A percentile compares a stretch with the other conserved stretches of the same genome.
Evolutionary conservation across 2,113 vertebrate species (phyloP).

Genomic region (Saiga tatarica): DNA sequence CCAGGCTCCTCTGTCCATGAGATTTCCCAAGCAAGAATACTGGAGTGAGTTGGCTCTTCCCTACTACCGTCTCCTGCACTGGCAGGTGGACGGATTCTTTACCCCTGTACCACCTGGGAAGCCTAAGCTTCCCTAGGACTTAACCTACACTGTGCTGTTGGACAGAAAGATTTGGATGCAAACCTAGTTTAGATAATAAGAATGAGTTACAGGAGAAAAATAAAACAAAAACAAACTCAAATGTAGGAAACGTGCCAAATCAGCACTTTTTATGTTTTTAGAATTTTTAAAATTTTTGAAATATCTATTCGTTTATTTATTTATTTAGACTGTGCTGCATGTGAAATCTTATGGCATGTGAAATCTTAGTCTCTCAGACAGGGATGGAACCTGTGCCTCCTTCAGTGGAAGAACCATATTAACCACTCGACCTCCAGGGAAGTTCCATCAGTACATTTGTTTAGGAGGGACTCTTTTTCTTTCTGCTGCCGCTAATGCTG

Average conservation of each 20-base stretch:
- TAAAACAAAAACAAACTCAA: neutral
- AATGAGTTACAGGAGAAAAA: neutral
- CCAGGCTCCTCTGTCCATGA: neutral
- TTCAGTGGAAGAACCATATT: neutral
- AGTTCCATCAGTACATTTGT: neutral
- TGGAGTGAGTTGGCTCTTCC: neutral
- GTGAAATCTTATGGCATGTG: neutral
- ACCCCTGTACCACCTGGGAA: neutral
- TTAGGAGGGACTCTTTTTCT: neutral
- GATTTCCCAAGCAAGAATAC: neutral
- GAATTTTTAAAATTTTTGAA: rapidly evolving
- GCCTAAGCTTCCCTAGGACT: neutral
- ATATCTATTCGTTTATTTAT: neutral
- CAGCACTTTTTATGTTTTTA: neutral
- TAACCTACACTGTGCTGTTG: neutral
- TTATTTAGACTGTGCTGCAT: neutral
- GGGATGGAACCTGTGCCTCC: neutral
- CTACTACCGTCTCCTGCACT: neutral
- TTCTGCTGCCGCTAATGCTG: neutral
- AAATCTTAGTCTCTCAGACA: neutral
- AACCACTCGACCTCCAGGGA: neutral
- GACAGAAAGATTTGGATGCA: neutral
- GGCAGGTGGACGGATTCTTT: neutral
- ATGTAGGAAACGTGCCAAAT: neutral
- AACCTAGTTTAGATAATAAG: neutral